Conservation (phyloP, 2,888 invertebrate species). For the Hecatera dysodea region DNA sequence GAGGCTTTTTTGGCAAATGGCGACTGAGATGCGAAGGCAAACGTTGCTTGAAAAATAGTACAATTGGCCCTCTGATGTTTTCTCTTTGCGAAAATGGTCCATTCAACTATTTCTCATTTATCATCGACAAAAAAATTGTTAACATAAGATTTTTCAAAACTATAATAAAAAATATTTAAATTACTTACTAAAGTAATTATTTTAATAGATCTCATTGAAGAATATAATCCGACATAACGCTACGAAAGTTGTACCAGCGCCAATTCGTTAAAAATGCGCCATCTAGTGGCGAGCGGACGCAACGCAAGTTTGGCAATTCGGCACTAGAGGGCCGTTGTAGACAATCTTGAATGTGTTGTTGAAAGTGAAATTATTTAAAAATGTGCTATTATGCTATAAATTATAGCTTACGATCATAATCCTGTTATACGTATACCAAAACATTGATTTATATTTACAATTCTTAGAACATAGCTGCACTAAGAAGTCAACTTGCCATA, state of each 20-base stretch:
- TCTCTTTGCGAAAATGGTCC: not conserved
- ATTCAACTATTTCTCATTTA: not conserved
- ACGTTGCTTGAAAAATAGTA: too few relatives aligned
- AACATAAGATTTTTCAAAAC: not conserved
- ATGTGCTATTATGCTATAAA: not conserved
- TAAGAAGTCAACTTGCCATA: not conserved
- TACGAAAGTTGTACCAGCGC: not conserved
- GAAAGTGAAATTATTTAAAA: slow-evolving; percentile 20
- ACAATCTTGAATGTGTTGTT: slow-evolving; percentile 9
- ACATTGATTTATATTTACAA: not conserved
- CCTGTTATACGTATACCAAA: not conserved
- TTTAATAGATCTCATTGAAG: not conserved
- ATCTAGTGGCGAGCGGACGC: slow-evolving; percentile 81
- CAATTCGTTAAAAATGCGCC: slow-evolving; percentile 66
- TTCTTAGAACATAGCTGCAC: not conserved
- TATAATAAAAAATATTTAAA: not conserved
- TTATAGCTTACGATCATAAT: not conserved
- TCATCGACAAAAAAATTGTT: not conserved
- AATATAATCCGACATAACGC: not conserved
- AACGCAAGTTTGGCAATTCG: slow-evolving; percentile 68
- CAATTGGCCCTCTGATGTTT: not conserved
- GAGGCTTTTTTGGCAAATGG: too few relatives aligned
- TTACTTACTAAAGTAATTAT: not conserved
- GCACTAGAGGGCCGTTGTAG: slow-evolving; percentile 78
- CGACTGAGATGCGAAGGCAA: too few relatives aligned